Base-by-base conservation (phyloP, 2,888 invertebrate genomes). In the Drosophila formosana region DNA sequence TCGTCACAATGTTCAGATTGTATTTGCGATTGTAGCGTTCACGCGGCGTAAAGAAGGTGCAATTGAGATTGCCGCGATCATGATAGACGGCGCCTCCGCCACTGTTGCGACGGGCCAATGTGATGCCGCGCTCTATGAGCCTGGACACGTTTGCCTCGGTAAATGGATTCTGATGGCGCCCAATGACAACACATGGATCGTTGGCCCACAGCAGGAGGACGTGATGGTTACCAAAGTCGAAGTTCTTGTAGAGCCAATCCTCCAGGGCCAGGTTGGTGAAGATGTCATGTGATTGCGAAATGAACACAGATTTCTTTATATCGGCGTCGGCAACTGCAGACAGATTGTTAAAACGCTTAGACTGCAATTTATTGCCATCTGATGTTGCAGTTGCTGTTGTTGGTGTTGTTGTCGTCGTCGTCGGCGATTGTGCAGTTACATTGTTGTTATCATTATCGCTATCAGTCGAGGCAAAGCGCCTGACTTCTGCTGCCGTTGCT, bases 81-180 rank as follows among this genome's bases (percentile, higher is more conserved):
- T 99, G 99, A 92, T 97, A 99, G 26, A 99, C 98, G 3, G 98
- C 96, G 28, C 99, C 99, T 69, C 99, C 97, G 30, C 99, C 99
- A 92, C 98, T 98, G 90, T 97, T 97, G 45, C 99, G 94, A 65
- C 99, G 94, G 0, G 97, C 98, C 68, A 98, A 88, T 9, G 94
- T 93, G 63, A 99, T 95, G 13, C 95, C 95, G 45, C 94, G 93
- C 52, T 95, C 94, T 70, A 93, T 91, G 52, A 97, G 92, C 45
- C 94, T 93, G 2, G 95, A 94, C 3, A 97, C 93, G 92, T 99
- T 96, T 1, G 97, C 96, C 92, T 99, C 99, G 34, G 95, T 92
- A 96, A 98, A 99, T 0, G 98, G 98, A 93, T 99, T 99, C 92
- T 99, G 99, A 92, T 99, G 97, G 64, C 97, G 95, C 5, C 99